Conservation (phyloP, 2,797 vertebrate genomes). For the Phrynocephalus vlangalii region DNA sequence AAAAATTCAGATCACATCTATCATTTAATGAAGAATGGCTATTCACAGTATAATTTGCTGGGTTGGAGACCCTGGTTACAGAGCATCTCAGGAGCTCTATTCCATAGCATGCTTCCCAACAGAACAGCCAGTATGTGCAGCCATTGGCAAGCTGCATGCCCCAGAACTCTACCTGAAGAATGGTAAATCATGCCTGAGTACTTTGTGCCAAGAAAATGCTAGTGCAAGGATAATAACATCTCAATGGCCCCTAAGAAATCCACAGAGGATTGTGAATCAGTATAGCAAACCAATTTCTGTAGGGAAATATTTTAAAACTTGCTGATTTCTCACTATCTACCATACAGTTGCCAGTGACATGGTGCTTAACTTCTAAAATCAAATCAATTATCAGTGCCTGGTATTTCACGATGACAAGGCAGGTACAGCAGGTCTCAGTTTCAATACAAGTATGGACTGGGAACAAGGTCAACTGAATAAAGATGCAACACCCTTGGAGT, state of each 20-base stretch:
- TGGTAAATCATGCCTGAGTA: too few species aligned
- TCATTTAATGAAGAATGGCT: background rate
- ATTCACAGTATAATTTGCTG: background rate
- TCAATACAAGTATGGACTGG: background rate
- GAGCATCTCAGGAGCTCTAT: too few species aligned
- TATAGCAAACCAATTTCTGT: background rate
- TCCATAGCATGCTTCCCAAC: too few species aligned
- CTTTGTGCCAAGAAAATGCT: too few species aligned
- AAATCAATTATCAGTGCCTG: background rate
- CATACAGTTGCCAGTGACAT: background rate
- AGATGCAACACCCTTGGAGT: background rate
- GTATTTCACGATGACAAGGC: background rate
- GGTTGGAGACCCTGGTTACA: too few species aligned
- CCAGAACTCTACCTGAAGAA: too few species aligned
- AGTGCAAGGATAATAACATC: too few species aligned
- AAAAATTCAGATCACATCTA: background rate
- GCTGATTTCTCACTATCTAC: background rate
- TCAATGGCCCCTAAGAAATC: too few species aligned
- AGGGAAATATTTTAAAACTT: background rate
- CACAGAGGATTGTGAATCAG: background rate
- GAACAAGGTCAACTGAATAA: background rate
- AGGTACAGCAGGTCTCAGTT: background rate
- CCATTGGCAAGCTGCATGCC: too few species aligned
- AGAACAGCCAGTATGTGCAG: too few species aligned
- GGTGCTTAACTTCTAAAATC: background rate